Base-by-base conservation (phyloP, 2,797 vertebrate species). In the Tauraco hartlaubi region DNA sequence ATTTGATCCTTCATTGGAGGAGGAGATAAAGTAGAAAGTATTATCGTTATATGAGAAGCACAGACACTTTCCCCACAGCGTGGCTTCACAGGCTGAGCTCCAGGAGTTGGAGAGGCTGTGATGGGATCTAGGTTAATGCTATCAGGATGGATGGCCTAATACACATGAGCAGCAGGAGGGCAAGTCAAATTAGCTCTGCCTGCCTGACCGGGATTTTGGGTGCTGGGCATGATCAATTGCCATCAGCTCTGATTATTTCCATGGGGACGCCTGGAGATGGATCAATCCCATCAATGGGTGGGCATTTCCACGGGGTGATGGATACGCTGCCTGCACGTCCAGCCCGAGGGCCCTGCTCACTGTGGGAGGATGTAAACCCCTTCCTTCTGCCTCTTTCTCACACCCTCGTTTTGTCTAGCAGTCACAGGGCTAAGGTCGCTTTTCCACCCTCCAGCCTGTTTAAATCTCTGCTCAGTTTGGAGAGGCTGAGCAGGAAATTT, bases 181-280 rank as follows among this genome's bases (percentile, higher is more conserved):
- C 44, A 8, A 94, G 91, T 87, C 88, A 87, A 92, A 97, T 97
- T 86, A 97, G 85, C 91, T 74, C 72, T 94, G 96, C 81, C 97
- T 85, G 91, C 81, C 83, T 9, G 26, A 19, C 51, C 20, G 1
- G 95, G 95, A 90, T 94, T 94, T 94, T 28, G 79, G 88, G 93
- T 61, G 94, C 15, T 68, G 91, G 92, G 63, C 49, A 58, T 93
- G 97, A 97, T 97, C 97, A 88, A 97, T 97, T 61, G 96, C 96
- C 95, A 97, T 97, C 97, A 96, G 94, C 91, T 97, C 92, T 14
- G 90, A 97, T 97, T 97, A 97, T 78, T 97, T 97, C 97, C 96
- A 88, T 2, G 21, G 95, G 96, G 94, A 85, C 6, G 95, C 94
- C 85, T 62, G 89, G 91, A 94, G 95, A 95, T 89, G 88, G 97